Evolutionary conservation across 2,113 vertebrate species (phyloP).

Genomic region (Neomonachus schauinslandi): DNA sequence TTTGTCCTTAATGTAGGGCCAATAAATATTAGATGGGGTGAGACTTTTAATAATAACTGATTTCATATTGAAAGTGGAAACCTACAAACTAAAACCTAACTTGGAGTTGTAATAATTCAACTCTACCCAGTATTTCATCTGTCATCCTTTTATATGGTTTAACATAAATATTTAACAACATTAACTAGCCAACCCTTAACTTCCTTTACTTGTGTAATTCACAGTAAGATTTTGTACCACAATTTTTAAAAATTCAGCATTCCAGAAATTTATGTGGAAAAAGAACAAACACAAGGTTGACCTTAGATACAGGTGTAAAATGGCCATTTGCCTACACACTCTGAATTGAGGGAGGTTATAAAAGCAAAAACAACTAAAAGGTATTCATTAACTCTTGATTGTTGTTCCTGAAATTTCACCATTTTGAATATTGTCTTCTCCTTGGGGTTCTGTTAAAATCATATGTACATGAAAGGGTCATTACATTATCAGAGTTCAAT

Average conservation of each 20-base stretch:
- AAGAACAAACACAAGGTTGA: background rate
- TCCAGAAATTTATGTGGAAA: background rate
- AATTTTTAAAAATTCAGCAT: background rate
- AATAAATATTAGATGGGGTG: background rate
- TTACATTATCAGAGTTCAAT: background rate
- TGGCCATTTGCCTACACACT: background rate
- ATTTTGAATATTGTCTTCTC: background rate
- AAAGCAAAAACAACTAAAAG: constrained; percentile 5
- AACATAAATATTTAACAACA: background rate
- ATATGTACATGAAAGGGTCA: background rate
- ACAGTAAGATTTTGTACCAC: background rate
- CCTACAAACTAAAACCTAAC: background rate
- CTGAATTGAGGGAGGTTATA: background rate
- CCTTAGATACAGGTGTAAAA: background rate
- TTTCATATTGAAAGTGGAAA: constrained; percentile 7
- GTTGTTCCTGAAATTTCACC: background rate
- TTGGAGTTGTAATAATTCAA: background rate
- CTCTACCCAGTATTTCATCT: background rate
- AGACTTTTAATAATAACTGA: background rate
- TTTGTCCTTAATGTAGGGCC: background rate
- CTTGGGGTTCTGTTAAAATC: background rate
- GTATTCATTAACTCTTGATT: background rate
- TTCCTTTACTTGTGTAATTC: constrained; percentile 34
- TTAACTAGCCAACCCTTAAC: background rate
- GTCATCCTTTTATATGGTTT: background rate